Conservation (phyloP, 2,888 invertebrate genomes). For the Spilosoma lubricipeda region DNA sequence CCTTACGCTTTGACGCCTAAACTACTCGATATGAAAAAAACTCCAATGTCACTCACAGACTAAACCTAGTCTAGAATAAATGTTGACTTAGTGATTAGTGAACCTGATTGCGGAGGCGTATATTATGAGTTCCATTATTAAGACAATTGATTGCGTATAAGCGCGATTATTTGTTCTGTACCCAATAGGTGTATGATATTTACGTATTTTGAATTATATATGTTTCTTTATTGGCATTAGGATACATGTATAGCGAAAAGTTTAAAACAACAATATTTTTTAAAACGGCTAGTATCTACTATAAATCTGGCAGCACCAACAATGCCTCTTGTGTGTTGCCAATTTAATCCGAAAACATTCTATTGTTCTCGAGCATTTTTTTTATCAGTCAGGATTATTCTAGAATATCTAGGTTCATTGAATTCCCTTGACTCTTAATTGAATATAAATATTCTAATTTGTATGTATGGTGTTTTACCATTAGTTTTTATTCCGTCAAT, state of each 20-base stretch:
- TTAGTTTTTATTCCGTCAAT: slow-evolving; percentile 48
- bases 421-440: slow-evolving; percentile 55
- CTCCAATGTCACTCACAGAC: no score
- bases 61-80: neutral
- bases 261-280: neutral
- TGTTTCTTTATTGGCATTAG: no score
- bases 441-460: slow-evolving; percentile 41
- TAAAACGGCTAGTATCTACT: neutral
- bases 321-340: neutral
- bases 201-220: no score
- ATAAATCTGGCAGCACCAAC: neutral
- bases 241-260: no score
- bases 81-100: neutral
- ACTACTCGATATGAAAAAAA: no score
- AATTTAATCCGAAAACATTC: neutral
- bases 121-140: no score
- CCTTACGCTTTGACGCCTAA: no score
- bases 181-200: no score
- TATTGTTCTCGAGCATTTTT: neutral
- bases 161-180: neutral
- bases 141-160: no score
- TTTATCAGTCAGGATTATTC: neutral
- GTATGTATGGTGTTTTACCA: slow-evolving; percentile 38
- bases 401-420: slow-evolving; percentile 37
- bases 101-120: no score